Evolutionary conservation across 2,113 vertebrate genomes (phyloP).

Genomic region (Lota lota): DNA sequence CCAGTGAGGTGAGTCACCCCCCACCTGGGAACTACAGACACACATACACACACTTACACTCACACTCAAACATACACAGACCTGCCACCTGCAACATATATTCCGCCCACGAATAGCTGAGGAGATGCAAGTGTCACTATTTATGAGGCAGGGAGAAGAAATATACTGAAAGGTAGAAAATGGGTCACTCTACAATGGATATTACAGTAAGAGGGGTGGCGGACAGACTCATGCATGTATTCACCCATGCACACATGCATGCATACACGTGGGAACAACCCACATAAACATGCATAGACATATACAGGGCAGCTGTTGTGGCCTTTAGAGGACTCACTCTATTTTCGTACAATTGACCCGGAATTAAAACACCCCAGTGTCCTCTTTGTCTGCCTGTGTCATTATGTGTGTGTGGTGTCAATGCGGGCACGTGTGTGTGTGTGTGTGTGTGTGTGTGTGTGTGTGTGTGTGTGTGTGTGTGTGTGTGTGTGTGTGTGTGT

Average conservation of each 20-base stretch:
- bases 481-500: too few relatives aligned
- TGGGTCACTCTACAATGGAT: conserved; percentile 39
- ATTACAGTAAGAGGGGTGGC: conserved; percentile 23
- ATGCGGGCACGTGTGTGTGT: too few relatives aligned
- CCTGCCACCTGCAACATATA: not conserved
- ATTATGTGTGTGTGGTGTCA: too few relatives aligned
- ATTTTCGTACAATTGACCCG: conserved; percentile 24
- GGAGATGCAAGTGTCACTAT: conserved; percentile 5
- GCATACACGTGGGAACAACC: not conserved
- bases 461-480: too few relatives aligned
- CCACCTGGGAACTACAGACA: not conserved
- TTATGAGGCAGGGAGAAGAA: conserved; percentile 18
- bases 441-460: too few relatives aligned
- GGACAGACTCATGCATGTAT: not conserved
- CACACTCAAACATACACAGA: not conserved
- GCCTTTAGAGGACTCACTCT: not conserved
- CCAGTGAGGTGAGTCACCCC: not conserved
- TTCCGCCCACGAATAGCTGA: not conserved
- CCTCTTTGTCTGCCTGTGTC: too few relatives aligned
- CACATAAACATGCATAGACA: not conserved
- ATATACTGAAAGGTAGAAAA: conserved; percentile 41
- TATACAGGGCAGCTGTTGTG: conserved; percentile 32
- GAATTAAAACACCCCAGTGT: conserved; percentile 8
- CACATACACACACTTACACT: not conserved
- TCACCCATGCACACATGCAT: not conserved